These are phyloP conservation scores for Cossypha caffra DNA, from an alignment of 2,797 vertebrate species.

Conservation along the genomic window DNA sequence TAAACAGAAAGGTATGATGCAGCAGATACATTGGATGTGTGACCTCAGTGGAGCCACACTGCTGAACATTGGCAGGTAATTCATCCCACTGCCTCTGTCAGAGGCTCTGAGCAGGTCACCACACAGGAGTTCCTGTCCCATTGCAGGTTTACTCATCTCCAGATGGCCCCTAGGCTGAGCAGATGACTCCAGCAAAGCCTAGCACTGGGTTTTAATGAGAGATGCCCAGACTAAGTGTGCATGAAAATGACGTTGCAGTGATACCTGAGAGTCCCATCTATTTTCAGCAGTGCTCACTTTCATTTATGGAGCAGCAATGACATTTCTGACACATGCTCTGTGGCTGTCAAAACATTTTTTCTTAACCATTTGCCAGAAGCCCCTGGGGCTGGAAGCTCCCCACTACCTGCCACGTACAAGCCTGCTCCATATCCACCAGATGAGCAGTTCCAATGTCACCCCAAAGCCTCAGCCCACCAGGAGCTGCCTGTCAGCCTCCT, in stretches of 20 bases:
- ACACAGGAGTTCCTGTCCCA: not conserved
- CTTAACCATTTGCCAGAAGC: not conserved
- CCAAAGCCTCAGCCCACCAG: not conserved
- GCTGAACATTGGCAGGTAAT: accelerated
- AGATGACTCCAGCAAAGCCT: not conserved
- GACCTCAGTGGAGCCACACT: not conserved
- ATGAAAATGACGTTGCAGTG: accelerated
- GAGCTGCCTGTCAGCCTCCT: not conserved
- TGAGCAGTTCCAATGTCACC: not conserved
- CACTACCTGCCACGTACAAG: accelerated
- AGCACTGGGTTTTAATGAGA: not conserved
- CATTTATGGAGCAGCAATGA: not conserved
- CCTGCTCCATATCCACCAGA: not conserved
- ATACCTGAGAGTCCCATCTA: not conserved
- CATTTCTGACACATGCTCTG: not conserved
- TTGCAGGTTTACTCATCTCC: not conserved
- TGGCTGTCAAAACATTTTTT: not conserved
- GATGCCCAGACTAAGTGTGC: not conserved
- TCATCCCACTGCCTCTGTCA: not conserved
- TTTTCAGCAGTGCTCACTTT: not conserved
- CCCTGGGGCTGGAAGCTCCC: not conserved
- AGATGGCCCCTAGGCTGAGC: not conserved
- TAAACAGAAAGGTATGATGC: not conserved
- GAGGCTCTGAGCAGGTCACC: not conserved
- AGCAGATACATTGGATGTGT: not conserved